Evolutionary conservation across 2,113 vertebrate genomes (phyloP).

Genomic region (Talpa occidentalis): DNA sequence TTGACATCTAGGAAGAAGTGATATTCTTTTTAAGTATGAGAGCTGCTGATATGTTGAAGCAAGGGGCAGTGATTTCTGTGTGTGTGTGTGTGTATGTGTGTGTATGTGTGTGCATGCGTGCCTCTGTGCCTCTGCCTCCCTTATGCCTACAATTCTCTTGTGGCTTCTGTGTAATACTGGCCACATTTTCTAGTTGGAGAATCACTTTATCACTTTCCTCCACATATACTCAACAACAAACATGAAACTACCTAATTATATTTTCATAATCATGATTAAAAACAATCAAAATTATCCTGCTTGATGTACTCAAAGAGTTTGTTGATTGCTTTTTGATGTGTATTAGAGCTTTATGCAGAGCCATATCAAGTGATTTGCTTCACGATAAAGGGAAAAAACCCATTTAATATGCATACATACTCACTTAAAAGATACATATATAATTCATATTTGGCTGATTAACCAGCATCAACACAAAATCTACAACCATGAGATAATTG

Average conservation of each 20-base stretch:
- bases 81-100: constrained; percentile 53
- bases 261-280: constrained; percentile 89
- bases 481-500: constrained; percentile 82
- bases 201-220: constrained; percentile 86
- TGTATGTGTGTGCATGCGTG: not conserved
- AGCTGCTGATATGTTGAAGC: constrained; percentile 76
- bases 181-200: constrained; percentile 85
- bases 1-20: constrained; percentile 77
- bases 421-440: constrained; percentile 82
- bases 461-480: constrained; percentile 83
- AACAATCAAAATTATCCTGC: constrained; percentile 87
- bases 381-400: constrained; percentile 75
- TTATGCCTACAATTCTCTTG: constrained; percentile 52
- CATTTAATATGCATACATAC: constrained; percentile 80
- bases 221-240: constrained; percentile 82
- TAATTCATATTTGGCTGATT: constrained; percentile 87
- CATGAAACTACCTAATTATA: constrained; percentile 88
- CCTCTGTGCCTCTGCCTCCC: not conserved
- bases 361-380: constrained; percentile 85
- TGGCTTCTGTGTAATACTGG: constrained; percentile 81
- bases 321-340: constrained; percentile 89
- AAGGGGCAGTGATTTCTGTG: constrained; percentile 61
- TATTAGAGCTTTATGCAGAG: constrained; percentile 85
- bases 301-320: constrained; percentile 88
- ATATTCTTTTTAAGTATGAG: constrained; percentile 79